Evolutionary conservation across 2,888 invertebrate genomes (phyloP).

Genomic region (Nebria brevicollis): DNA sequence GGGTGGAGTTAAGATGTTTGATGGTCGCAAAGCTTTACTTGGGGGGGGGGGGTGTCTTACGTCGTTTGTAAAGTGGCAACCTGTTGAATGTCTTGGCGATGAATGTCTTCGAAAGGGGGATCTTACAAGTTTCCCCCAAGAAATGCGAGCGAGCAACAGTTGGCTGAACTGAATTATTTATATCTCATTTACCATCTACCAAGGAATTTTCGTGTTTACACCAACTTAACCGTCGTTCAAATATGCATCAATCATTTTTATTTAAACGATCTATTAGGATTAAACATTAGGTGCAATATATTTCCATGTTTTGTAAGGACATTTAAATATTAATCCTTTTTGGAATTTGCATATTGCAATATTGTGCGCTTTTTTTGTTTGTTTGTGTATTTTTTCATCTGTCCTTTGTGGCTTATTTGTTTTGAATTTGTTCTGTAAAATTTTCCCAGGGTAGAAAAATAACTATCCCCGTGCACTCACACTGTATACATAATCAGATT

Average conservation of each 20-base stretch:
- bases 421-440: slow-evolving; percentile 16
- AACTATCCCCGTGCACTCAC: not conserved
- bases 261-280: not conserved
- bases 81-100: slow-evolving; percentile 51
- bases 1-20: slow-evolving; percentile 25
- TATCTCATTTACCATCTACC: slow-evolving; percentile 25
- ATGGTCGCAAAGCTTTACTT: not conserved
- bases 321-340: not conserved
- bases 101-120: slow-evolving; percentile 49
- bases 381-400: slow-evolving; percentile 4
- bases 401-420: slow-evolving; percentile 18
- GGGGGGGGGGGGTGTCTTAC: slow-evolving; percentile 33
- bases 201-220: not conserved
- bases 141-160: slow-evolving; percentile 51
- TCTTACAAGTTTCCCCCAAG: slow-evolving; percentile 50
- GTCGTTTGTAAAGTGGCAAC: slow-evolving; percentile 51
- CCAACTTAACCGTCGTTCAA: not conserved
- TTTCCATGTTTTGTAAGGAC: not conserved
- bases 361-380: not conserved
- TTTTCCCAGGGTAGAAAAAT: slow-evolving; percentile 16
- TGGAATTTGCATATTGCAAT: not conserved
- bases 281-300: not conserved
- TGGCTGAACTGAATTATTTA: slow-evolving; percentile 51
- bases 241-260: not conserved
- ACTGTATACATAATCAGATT: slow-evolving; percentile 23